phyloP scores from a whole-genome alignment of 2,888 invertebrate genomes.

The Tipula helvola region DNA sequence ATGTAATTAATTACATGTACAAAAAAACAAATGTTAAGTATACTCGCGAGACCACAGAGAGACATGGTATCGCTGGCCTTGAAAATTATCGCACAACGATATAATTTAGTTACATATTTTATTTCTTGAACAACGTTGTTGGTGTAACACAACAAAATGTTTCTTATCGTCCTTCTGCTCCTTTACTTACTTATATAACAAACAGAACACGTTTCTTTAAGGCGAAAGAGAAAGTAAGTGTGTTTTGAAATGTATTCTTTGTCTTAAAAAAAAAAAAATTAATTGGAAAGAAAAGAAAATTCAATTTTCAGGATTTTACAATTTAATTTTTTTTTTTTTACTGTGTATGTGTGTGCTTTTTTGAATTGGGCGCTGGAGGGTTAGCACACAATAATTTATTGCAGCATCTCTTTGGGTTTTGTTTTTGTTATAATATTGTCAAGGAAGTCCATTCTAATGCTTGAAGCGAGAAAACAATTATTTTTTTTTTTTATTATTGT shows the following conservation, averaged over 20 bases:
- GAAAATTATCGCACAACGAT: not conserved
- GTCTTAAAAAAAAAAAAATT: not conserved
- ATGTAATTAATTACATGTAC: not conserved
- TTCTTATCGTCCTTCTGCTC: too few relatives aligned
- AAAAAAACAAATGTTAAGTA: not conserved
- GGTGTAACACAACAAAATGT: too few relatives aligned
- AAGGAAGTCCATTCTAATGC: not conserved
- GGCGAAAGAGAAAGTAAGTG: not conserved
- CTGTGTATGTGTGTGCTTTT: not conserved
- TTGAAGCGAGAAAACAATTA: not conserved
- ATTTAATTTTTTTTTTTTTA: not conserved
- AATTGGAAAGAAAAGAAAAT: not conserved
- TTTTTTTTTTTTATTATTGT: not conserved
- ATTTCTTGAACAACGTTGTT: not conserved
- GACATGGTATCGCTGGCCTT: not conserved
- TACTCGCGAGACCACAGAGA: not conserved
- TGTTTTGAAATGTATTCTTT: not conserved
- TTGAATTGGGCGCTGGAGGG: not conserved
- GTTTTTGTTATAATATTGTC: not conserved
- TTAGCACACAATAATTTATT: not conserved
- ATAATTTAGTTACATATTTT: not conserved
- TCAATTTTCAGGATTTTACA: not conserved
- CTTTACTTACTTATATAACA: not conserved
- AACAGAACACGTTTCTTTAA: not conserved
- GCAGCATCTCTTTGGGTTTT: not conserved